Evolutionary conservation across 2,113 vertebrate genomes (phyloP), one percentile per base, ranked within the genome.

Genomic region (Chaetodon auriga): DNA sequence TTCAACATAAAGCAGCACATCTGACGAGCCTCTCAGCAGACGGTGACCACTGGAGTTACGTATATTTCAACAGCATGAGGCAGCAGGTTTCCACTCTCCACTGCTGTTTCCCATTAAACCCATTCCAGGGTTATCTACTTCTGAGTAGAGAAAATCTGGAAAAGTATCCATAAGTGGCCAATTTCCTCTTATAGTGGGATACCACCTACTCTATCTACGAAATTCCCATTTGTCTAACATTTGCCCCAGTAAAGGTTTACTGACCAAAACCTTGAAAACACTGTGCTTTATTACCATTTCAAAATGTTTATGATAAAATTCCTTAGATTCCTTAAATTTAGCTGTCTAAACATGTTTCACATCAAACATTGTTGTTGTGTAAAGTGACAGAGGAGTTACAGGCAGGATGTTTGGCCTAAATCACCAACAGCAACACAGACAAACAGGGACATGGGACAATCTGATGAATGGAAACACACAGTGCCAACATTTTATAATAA

Each of bases 21-120:
- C 18, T 60, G 23, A 49, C 25, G 38, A 64, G 19, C 7, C 15
- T 21, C 2, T 83, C 69, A 75, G 16, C 58, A 21, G 68, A 61
- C 30, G 15, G 43, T 21, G 45, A 18, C 15, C 48, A 12, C 72
- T 48, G 48, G 14, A 58, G 57, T 54, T 58, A 64, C 55, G 19
- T 36, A 10, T 1, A 53, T 68, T 78, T 57, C 21, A 62, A 66
- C 19, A 77, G 10, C 43, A 13, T 55, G 16, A 63, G 23, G 38
- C 46, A 62, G 7, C 62, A 21, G 41, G 6, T 8, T 41, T 63
- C n/a, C n/a, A n/a, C n/a, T 68, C 5, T 49, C 35, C 65, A 18
- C 18, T 12, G 18, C 77, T 43, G 64, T 45, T 84, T 76, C 41
- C 48, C 41, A 80, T 68, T 60, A 41, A 35, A 58, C 45, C 43